Percentiles rank a stretch among this genome's conserved stretches.
phyloP scores from a whole-genome alignment of 2,113 vertebrate species.

The Sterna hirundo region DNA sequence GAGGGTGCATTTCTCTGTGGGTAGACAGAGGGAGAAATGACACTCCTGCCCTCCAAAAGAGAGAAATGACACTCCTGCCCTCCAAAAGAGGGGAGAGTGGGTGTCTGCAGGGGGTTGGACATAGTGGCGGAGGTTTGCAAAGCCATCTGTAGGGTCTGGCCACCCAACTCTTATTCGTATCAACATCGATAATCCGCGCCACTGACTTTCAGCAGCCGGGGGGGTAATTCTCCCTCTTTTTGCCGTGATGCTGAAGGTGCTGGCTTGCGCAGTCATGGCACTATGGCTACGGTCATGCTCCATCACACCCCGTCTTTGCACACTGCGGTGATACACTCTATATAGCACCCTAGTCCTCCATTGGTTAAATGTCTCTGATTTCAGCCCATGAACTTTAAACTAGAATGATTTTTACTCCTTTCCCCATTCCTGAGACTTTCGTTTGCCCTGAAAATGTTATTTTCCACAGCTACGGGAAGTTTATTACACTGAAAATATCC shows the following conservation, averaged over 20 bases:
- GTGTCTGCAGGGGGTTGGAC: not conserved
- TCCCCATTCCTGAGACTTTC: not conserved
- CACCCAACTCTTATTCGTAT: not conserved
- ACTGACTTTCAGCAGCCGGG: not conserved
- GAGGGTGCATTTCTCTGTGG: not conserved
- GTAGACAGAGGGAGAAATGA: not conserved
- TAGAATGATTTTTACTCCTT: not conserved
- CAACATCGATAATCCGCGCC: fast-evolving
- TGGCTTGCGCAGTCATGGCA: not conserved
- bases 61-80: not conserved
- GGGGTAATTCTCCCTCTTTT: not conserved
- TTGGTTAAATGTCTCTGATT: not conserved
- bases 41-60: not conserved
- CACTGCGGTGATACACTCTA: not conserved
- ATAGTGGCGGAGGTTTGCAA: not conserved
- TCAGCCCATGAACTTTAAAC: not conserved
- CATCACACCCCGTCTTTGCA: not conserved
- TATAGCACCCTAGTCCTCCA: not conserved
- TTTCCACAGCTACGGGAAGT: not conserved
- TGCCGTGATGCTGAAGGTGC: not conserved
- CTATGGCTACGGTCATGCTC: not conserved
- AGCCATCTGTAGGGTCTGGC: not conserved
- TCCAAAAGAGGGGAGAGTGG: not conserved
- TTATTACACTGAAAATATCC: not conserved
- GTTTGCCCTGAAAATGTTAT: not conserved